phyloP scores from a whole-genome alignment of 2,888 invertebrate genomes.

The Griposia aprilina region DNA sequence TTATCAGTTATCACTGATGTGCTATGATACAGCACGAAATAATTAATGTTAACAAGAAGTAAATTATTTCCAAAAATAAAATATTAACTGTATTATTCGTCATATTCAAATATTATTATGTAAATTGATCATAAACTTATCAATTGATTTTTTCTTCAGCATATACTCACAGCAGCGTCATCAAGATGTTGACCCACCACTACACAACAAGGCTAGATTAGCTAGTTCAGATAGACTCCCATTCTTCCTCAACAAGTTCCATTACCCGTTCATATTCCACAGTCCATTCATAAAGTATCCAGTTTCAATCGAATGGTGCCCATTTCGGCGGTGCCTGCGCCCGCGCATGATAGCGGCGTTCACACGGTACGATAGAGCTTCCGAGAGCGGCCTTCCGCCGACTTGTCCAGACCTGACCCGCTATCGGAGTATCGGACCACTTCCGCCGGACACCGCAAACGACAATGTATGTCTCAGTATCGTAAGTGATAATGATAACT shows the following conservation, averaged over 20 bases:
- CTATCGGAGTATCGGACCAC: conserved; percentile 84
- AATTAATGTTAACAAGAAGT: not conserved
- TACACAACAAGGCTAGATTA: not conserved
- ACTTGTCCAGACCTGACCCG: conserved; percentile 84
- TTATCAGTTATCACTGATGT: not conserved
- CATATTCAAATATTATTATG: not conserved
- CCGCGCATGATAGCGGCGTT: conserved; percentile 74
- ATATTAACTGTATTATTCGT: not conserved
- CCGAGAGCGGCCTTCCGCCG: conserved; percentile 80
- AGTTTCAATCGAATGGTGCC: conserved; percentile 60
- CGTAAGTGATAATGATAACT: conserved; percentile 58
- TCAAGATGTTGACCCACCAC: not conserved
- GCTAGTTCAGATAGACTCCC: conserved; percentile 7
- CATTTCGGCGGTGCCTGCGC: conserved; percentile 57
- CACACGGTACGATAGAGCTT: conserved; percentile 84
- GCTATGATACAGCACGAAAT: not conserved
- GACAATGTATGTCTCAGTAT: conserved; percentile 64
- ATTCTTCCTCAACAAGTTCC: conserved; percentile 13
- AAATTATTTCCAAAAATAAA: not conserved
- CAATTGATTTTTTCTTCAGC: not conserved
- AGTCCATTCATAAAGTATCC: conserved; percentile 49
- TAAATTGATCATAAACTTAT: not conserved
- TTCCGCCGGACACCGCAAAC: conserved; percentile 87
- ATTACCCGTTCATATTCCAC: conserved; percentile 22
- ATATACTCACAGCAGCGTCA: not conserved